Evolutionary conservation across 2,888 invertebrate species (phyloP).

Genomic region (Eulithis prunata): DNA sequence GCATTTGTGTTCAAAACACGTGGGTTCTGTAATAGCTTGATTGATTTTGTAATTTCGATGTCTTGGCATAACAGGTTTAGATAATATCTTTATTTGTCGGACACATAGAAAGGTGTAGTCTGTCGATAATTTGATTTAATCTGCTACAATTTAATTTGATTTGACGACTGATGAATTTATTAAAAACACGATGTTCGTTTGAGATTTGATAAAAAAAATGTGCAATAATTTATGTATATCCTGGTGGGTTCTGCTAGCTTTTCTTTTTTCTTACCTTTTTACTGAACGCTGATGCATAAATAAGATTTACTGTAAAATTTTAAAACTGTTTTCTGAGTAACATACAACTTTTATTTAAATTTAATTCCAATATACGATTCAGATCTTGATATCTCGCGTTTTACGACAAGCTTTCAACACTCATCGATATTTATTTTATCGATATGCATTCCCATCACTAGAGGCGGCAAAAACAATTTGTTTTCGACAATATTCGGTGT

Average conservation of each 20-base stretch:
- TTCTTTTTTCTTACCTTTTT: constrained; percentile 6
- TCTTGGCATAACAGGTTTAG: constrained; percentile 35
- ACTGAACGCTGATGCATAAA: constrained; percentile 12
- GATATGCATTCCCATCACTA: constrained; percentile 38
- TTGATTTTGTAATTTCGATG: constrained; percentile 37
- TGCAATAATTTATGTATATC: constrained; percentile 1
- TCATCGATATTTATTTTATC: constrained; percentile 38
- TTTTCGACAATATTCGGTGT: constrained; percentile 54
- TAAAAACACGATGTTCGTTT: constrained; percentile 1
- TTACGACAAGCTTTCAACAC: constrained; percentile 23
- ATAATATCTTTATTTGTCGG: constrained; percentile 32
- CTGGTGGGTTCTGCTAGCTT: not conserved
- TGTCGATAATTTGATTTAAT: constrained; percentile 37
- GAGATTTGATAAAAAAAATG: constrained; percentile 2
- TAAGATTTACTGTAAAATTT: constrained; percentile 18
- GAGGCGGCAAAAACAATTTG: constrained; percentile 52
- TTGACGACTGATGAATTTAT: constrained; percentile 35
- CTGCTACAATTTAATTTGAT: too few species aligned
- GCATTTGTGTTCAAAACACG: constrained; percentile 25
- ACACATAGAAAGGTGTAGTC: constrained; percentile 32
- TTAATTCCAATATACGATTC: constrained; percentile 29
- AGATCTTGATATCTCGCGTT: constrained; percentile 24
- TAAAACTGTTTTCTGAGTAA: constrained; percentile 16
- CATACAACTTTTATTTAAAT: constrained; percentile 25
- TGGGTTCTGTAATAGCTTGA: constrained; percentile 37